Evolutionary conservation across 2,797 vertebrate species (phyloP).

Genomic region (Microcaecilia unicolor): DNA sequence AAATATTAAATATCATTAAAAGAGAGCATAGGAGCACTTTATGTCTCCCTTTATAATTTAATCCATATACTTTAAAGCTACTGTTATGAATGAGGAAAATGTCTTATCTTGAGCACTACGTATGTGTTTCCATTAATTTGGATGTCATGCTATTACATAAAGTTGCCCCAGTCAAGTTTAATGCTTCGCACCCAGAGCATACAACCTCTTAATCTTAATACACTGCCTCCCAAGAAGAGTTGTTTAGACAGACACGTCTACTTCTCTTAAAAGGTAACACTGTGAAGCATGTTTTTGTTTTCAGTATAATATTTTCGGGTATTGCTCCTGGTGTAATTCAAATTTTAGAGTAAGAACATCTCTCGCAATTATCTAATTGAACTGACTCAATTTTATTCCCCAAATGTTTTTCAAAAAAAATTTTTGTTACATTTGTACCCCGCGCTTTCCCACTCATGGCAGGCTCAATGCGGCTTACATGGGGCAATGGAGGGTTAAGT

Average conservation of each 20-base stretch:
- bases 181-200: neutral
- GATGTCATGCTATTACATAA: neutral
- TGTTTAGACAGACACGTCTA: neutral
- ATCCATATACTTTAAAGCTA: neutral
- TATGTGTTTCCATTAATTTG: neutral
- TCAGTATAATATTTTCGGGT: too few relatives aligned
- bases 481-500: too few relatives aligned
- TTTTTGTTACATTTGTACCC: too few relatives aligned
- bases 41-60: neutral
- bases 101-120: neutral
- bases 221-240: neutral
- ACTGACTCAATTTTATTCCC: too few relatives aligned
- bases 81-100: neutral
- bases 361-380: too few relatives aligned
- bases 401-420: too few relatives aligned
- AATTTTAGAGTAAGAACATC: too few relatives aligned
- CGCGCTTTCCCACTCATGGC: too few relatives aligned
- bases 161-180: neutral
- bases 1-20: neutral
- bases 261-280: neutral
- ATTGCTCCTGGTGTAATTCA: neutral
- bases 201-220: neutral
- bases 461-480: too few relatives aligned
- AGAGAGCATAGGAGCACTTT: neutral
- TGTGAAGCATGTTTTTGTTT: fast-evolving